Evolutionary conservation across 2,797 vertebrate genomes (phyloP).

Genomic region (Loris lydekkerianus): DNA sequence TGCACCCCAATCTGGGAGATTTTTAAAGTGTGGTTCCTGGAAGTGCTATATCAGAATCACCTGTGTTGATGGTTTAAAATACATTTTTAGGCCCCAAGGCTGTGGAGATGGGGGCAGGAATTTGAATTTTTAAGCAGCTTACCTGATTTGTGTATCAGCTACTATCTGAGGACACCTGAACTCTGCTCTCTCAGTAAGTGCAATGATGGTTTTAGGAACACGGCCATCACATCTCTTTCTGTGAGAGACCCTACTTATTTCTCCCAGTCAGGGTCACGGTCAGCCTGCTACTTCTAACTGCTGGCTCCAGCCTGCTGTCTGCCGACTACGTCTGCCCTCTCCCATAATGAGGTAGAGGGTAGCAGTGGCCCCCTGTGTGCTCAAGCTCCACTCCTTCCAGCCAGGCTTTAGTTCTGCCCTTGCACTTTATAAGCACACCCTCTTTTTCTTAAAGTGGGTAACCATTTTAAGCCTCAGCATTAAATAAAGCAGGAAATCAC

Average conservation of each 20-base stretch:
- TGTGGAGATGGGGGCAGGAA: not conserved
- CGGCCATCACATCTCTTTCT: not conserved
- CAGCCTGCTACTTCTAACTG: not conserved
- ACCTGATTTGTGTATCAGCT: not conserved
- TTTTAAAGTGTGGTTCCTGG: not conserved
- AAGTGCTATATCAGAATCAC: not conserved
- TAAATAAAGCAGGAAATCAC: conserved; percentile 31
- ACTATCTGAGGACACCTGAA: not conserved
- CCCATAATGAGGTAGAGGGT: not conserved
- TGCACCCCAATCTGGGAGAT: no score
- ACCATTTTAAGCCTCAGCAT: not conserved
- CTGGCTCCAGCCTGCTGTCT: not conserved
- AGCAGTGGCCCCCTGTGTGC: not conserved
- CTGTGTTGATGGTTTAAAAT: not conserved
- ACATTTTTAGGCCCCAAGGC: not conserved
- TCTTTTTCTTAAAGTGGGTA: conserved; percentile 25
- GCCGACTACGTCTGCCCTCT: not conserved
- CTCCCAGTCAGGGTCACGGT: conserved; percentile 47
- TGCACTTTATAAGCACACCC: not conserved
- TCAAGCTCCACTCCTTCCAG: not conserved
- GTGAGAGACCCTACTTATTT: not conserved
- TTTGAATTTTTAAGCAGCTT: not conserved
- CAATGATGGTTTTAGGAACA: not conserved
- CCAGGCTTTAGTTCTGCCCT: not conserved
- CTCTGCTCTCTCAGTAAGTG: not conserved